Base-by-base conservation (phyloP, 2,888 invertebrate species). In the Apoda limacodes region DNA sequence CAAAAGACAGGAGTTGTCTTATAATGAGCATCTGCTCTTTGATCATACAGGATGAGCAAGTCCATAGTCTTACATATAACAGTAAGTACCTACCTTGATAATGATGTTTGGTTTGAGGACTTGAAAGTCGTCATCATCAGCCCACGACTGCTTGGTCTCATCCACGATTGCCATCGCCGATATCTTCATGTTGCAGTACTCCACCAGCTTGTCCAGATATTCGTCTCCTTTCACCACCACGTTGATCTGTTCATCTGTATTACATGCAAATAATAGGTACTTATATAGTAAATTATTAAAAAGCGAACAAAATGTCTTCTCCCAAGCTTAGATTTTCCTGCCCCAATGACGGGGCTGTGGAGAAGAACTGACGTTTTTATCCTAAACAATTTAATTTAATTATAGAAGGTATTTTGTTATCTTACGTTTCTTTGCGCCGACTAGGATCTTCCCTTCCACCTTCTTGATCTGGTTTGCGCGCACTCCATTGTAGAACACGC, bases 71-170 rank as follows among this genome's bases (percentile, higher is more conserved):
- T 9, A 5, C 11, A 9, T 9, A 7, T 4, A 19, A 13, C n/a
- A n/a, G n/a, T n/a, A n/a, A 14, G 2, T 7, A 6, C 28, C 40
- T 69, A 90, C 91, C 80, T 85, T 83, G 19, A 93, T 83, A 19
- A 67, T 69, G 30, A 92, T 85, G 35, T 76, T 84, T 2, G 93
- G 92, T 52, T 89, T 89, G 15, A 88, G 68, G 4, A 93, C 83
- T 61, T 90, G 87, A 70, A 92, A 91, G 64, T 92, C 90, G 47
- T 92, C 92, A 49, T 92, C 90, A 42, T 88, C 90, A 1, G 89
- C 87, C 89, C 91, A 93, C 2, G 90, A 87, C 62, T 92, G 92
- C 31, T 86, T 86, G 9, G 93, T 93, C 63, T 93, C 92, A 30
- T 83, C 81, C 0, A 93, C 92, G n/a, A 86, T 86, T 10, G 89